Conservation (phyloP, 2,888 invertebrate species). For the Ceriagrion tenellum region DNA sequence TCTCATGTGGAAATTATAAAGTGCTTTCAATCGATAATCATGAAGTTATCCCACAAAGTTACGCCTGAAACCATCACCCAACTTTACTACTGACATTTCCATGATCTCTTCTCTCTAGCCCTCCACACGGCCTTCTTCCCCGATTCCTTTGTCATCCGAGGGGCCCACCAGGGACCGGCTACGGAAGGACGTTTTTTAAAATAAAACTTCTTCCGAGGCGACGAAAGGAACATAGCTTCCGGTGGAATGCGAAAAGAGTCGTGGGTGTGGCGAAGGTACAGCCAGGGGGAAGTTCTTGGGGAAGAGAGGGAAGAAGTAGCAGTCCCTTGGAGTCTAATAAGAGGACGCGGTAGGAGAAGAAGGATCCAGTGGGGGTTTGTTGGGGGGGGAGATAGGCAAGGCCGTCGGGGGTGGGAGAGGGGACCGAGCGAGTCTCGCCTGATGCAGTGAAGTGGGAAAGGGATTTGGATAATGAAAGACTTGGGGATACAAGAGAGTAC, state of each 20-base stretch:
- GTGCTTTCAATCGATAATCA: too few relatives aligned
- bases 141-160: not conserved
- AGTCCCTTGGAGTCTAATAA: slow-evolving; percentile 69
- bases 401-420: not conserved
- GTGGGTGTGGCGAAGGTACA: slow-evolving; percentile 26
- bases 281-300: not conserved
- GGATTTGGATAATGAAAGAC: slow-evolving; percentile 60
- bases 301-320: slow-evolving; percentile 16
- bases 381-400: slow-evolving; percentile 30
- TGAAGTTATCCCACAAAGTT: too few relatives aligned
- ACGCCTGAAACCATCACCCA: too few relatives aligned
- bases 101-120: not conserved
- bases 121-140: not conserved
- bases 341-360: slow-evolving; percentile 53
- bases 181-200: not conserved
- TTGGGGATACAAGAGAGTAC: slow-evolving; percentile 64
- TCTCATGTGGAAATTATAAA: too few relatives aligned
- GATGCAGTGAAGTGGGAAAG: slow-evolving; percentile 37
- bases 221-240: slow-evolving; percentile 3
- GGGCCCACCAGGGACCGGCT: not conserved
- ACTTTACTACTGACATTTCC: too few relatives aligned
- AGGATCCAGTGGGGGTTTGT: too few relatives aligned
- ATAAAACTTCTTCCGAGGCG: not conserved
- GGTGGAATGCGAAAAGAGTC: slow-evolving; percentile 11
- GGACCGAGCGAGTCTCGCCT: not conserved